These are phyloP conservation scores for Poecilus cupreus DNA, from an alignment of 2,888 invertebrate genomes.

Conservation along the genomic window DNA sequence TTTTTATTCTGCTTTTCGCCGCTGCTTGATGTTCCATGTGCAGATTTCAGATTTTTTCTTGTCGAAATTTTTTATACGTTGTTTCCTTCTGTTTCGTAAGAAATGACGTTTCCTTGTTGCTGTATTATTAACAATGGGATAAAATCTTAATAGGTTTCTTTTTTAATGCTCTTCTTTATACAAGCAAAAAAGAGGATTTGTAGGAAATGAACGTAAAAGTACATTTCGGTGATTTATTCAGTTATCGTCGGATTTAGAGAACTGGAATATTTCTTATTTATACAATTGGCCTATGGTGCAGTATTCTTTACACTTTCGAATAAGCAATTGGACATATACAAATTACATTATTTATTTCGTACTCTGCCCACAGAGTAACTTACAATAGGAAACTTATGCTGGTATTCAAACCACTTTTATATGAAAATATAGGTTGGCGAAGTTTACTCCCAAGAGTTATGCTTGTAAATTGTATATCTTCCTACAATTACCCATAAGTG, in stretches of 20 bases:
- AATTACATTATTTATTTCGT: no score
- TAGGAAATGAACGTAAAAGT: not conserved
- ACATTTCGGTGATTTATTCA: not conserved
- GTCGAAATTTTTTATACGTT: not conserved
- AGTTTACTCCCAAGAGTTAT: no score
- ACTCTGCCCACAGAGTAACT: no score
- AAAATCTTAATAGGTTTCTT: conserved; percentile 10
- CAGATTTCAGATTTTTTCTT: conserved; percentile 21
- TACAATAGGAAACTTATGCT: no score
- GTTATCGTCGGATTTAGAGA: not conserved
- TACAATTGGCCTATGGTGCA: no score
- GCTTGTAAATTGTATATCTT: no score
- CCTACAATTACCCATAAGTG: no score
- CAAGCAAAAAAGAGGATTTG: not conserved
- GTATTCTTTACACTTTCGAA: no score
- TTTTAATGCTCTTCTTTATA: conserved; percentile 14
- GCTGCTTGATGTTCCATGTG: conserved; percentile 21
- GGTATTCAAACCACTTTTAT: no score
- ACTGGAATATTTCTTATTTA: no score
- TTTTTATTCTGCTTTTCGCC: conserved; percentile 1
- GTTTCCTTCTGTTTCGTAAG: not conserved
- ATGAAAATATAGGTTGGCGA: no score
- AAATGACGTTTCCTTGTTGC: conserved; percentile 13
- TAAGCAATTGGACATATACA: no score
- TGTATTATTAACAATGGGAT: conserved; percentile 18